Percentiles rank a stretch among this genome's conserved stretches.
These are phyloP conservation scores for Pangasius sanitwongsei DNA, from an alignment of 2,797 vertebrate species.

Conservation along the genomic window DNA sequence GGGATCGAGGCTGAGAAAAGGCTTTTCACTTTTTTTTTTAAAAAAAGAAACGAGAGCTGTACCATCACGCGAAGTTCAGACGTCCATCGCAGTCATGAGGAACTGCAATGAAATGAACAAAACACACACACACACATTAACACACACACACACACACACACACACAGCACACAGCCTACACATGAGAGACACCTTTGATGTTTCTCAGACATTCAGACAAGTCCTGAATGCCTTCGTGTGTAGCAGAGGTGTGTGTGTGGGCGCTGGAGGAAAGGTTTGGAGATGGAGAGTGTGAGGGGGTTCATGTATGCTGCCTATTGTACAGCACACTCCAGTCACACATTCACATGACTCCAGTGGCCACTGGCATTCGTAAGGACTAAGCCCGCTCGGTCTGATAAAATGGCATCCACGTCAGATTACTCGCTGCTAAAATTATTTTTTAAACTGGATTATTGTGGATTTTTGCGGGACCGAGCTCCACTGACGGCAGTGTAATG, in stretches of 20 bases:
- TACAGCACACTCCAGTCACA: constrained; percentile 26
- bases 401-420: not conserved
- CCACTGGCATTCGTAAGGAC: no score
- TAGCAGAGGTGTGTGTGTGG: constrained; percentile 6
- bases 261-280: not conserved
- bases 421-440: not conserved
- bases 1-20: constrained; percentile 20
- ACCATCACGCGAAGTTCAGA: not conserved
- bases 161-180: constrained; percentile 24
- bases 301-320: constrained; percentile 39
- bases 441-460: not conserved
- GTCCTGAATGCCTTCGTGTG: not conserved
- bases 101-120: not conserved
- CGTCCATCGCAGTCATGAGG: not conserved
- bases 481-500: not conserved
- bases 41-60: not conserved
- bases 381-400: not conserved
- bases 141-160: not conserved
- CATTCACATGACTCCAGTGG: not conserved
- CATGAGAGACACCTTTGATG: constrained; percentile 43
- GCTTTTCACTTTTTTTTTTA: constrained; percentile 21
- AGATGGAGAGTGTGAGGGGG: not conserved
- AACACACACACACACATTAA: constrained; percentile 8
- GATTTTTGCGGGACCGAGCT: not conserved
- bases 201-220: constrained; percentile 42